phyloP scores from a whole-genome alignment of 2,888 invertebrate genomes.

The Julus scandinavius region DNA sequence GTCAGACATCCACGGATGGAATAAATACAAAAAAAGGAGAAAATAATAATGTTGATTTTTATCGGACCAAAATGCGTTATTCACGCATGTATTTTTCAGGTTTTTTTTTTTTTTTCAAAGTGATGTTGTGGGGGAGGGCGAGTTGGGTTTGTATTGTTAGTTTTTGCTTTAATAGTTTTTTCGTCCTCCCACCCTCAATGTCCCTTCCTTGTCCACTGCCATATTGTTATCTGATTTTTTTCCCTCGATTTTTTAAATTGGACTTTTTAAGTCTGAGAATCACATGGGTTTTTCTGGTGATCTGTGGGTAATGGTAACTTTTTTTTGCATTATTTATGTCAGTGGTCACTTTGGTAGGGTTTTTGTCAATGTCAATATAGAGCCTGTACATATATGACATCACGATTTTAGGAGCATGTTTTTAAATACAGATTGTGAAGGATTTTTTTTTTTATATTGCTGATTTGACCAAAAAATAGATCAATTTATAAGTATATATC shows the following conservation, averaged over 20 bases:
- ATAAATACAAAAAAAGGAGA: neutral
- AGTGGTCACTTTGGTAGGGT: too few species aligned
- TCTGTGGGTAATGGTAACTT: too few species aligned
- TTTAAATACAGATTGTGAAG: too few species aligned
- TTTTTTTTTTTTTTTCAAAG: too few species aligned
- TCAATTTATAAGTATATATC: too few species aligned
- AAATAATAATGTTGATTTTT: constrained; percentile 33
- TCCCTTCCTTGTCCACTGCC: neutral
- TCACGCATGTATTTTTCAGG: neutral
- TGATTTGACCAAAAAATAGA: too few species aligned
- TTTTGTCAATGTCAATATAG: too few species aligned
- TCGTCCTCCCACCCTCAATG: neutral
- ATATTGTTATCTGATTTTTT: neutral
- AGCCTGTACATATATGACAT: too few species aligned
- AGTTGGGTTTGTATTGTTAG: neutral
- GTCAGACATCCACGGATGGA: constrained; percentile 26
- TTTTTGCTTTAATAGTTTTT: constrained; percentile 1
- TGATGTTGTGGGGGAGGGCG: neutral
- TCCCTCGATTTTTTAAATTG: neutral
- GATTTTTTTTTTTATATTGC: too few species aligned
- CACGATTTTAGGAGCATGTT: too few species aligned
- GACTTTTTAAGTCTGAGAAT: neutral
- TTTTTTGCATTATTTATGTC: too few species aligned
- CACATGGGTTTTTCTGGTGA: neutral
- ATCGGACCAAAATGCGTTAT: neutral